These are phyloP conservation scores for Motacilla alba DNA, from an alignment of 2,113 vertebrate species.

Conservation along the genomic window DNA sequence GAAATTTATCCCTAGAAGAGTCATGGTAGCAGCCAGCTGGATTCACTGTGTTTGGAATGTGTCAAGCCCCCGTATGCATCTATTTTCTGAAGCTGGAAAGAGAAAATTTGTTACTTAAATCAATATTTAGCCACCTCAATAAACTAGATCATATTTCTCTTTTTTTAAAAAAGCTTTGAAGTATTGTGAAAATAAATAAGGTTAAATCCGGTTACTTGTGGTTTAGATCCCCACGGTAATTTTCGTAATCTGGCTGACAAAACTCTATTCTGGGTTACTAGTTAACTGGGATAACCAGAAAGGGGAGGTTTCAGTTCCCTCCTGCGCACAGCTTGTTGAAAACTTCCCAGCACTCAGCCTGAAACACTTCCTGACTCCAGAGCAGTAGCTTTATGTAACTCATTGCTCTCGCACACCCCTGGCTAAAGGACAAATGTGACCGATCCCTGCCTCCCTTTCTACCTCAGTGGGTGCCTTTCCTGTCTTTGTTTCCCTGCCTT, in stretches of 20 bases:
- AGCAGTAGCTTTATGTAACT: conserved; percentile 38
- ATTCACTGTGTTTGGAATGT: background rate
- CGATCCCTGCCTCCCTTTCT: background rate
- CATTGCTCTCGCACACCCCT: background rate
- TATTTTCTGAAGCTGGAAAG: background rate
- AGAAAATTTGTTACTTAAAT: background rate
- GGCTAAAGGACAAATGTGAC: background rate
- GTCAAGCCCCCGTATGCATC: background rate
- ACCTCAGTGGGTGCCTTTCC: background rate
- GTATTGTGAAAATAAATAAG: background rate
- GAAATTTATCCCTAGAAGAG: conserved; percentile 37
- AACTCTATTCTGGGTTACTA: conserved; percentile 21
- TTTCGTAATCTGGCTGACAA: background rate
- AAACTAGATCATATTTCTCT: background rate
- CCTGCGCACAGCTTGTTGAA: background rate
- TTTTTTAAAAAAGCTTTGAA: background rate
- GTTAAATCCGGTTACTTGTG: background rate
- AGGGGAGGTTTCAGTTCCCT: background rate
- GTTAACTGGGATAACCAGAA: conserved; percentile 34
- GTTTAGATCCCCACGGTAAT: background rate
- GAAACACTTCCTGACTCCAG: conserved; percentile 17
- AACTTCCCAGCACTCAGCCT: background rate
- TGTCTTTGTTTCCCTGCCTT: background rate
- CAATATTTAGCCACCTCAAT: background rate
- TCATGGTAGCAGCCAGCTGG: background rate